A percentile compares a stretch with the other conserved stretches of the same genome.
These are phyloP conservation scores for Ormyrus nitidulus DNA, from an alignment of 2,888 invertebrate genomes.

Conservation along the genomic window DNA sequence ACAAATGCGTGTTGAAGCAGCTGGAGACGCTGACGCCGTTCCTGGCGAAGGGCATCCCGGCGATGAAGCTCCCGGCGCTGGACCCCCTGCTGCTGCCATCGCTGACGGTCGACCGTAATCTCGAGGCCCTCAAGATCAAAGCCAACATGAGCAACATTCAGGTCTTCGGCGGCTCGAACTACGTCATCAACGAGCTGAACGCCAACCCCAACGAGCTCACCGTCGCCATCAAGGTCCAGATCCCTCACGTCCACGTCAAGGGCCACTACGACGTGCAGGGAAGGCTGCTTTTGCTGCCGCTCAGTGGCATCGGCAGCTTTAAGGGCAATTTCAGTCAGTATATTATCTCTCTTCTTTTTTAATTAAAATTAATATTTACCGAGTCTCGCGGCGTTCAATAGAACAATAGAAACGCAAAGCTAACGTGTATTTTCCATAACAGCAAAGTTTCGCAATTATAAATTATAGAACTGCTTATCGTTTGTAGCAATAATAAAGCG, in stretches of 20 bases:
- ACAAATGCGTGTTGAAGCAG: slow-evolving; percentile 79
- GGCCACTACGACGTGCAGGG: slow-evolving; percentile 78
- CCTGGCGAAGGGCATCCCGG: slow-evolving; percentile 81
- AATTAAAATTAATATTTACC: too few species aligned
- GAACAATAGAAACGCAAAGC: too few species aligned
- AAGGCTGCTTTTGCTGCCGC: slow-evolving; percentile 76
- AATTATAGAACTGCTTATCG: too few species aligned
- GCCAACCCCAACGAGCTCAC: slow-evolving; percentile 75
- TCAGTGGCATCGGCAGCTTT: slow-evolving; percentile 77
- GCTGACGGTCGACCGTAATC: slow-evolving; percentile 83
- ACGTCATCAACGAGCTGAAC: slow-evolving; percentile 78
- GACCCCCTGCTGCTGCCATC: slow-evolving; percentile 85
- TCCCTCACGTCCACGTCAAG: slow-evolving; percentile 76
- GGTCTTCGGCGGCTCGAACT: slow-evolving; percentile 81
- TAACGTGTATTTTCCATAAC: too few species aligned
- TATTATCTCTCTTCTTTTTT: not conserved
- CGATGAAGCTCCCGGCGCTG: slow-evolving; percentile 82
- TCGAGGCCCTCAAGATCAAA: slow-evolving; percentile 83
- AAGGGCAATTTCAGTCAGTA: slow-evolving; percentile 79
- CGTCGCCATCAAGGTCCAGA: slow-evolving; percentile 74
- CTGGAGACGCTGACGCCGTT: slow-evolving; percentile 80
- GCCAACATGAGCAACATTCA: slow-evolving; percentile 83
- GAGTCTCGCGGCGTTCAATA: too few species aligned
- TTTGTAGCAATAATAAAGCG: too few species aligned
- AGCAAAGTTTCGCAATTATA: too few species aligned